phyloP scores from a whole-genome alignment of 1,140 invertebrate species.

The Formica exsecta region DNA sequence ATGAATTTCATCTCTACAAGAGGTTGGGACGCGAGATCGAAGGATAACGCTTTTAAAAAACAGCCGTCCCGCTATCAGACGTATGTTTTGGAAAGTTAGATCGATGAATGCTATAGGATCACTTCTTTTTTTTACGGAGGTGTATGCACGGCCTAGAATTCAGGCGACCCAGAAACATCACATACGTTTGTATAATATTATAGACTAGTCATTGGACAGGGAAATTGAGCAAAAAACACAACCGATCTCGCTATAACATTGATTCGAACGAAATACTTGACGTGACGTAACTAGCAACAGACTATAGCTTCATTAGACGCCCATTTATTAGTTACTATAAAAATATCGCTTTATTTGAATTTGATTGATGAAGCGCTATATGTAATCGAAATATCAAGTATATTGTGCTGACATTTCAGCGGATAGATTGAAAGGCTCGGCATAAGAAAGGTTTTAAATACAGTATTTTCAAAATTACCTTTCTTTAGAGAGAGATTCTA shows the following conservation, averaged over 20 bases:
- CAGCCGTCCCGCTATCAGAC: background rate
- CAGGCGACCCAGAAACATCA: conserved; percentile 23
- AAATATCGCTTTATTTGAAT: background rate
- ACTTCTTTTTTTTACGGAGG: background rate
- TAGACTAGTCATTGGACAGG: conserved; percentile 11
- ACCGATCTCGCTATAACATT: background rate
- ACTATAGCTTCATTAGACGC: conserved; percentile 38
- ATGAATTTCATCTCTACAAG: background rate
- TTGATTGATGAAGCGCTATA: conserved; percentile 45
- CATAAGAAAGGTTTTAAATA: background rate
- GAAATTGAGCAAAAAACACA: background rate
- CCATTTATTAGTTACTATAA: conserved; percentile 34
- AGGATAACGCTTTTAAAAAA: conserved; percentile 10
- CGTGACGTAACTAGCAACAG: conserved; percentile 3
- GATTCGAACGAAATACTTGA: background rate
- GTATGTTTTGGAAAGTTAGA: conserved; percentile 40
- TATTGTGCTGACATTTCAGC: background rate
- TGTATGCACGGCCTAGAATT: background rate
- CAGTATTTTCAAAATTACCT: conserved; percentile 11
- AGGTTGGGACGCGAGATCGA: background rate
- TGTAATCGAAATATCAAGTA: background rate
- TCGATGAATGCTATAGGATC: conserved; percentile 1
- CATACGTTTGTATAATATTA: background rate
- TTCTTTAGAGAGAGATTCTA: background rate
- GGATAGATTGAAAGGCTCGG: conserved; percentile 1